A percentile compares a stretch with the other conserved stretches of the same genome.
These are phyloP conservation scores for Lineus longissimus DNA, from an alignment of 1,140 invertebrate species.

Conservation along the genomic window DNA sequence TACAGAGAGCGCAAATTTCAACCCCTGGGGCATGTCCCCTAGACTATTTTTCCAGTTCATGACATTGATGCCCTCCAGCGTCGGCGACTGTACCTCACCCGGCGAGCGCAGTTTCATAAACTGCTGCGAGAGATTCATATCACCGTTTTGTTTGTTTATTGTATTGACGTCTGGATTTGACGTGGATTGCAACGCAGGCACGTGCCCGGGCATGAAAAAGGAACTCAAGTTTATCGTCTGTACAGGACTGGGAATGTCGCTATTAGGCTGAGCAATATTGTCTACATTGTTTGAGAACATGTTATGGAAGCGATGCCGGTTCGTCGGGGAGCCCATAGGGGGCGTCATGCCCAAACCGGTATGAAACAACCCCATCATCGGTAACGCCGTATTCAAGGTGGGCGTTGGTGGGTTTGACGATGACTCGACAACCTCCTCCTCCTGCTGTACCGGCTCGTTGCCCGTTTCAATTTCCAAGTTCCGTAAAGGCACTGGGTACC, in stretches of 20 bases:
- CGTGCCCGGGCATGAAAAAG: not conserved
- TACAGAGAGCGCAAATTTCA: conserved; percentile 69
- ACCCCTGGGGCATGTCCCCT: conserved; percentile 58
- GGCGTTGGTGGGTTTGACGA: not conserved
- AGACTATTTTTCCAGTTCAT: conserved; percentile 50
- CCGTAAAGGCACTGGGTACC: not conserved
- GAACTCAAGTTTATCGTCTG: not conserved
- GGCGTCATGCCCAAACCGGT: conserved; percentile 24
- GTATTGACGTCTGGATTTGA: conserved; percentile 4
- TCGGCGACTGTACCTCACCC: not conserved
- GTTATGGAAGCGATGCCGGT: conserved; percentile 18
- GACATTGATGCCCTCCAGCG: conserved; percentile 12
- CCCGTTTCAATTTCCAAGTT: not conserved
- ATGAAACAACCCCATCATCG: conserved; percentile 21
- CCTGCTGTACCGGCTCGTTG: not conserved
- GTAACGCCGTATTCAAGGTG: conserved; percentile 19
- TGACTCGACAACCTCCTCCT: not conserved
- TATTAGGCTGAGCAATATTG: conserved; percentile 10
- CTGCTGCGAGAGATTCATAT: conserved; percentile 22
- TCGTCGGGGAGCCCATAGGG: conserved; percentile 12
- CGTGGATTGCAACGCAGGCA: not conserved
- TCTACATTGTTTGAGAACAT: not conserved
- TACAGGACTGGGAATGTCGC: conserved; percentile 18
- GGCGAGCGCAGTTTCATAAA: conserved; percentile 14
- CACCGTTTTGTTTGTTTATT: not conserved